Evolutionary conservation across 1,140 invertebrate species (phyloP), one percentile per base, ranked within the genome.

Genomic region (Sinella curviseta): DNA sequence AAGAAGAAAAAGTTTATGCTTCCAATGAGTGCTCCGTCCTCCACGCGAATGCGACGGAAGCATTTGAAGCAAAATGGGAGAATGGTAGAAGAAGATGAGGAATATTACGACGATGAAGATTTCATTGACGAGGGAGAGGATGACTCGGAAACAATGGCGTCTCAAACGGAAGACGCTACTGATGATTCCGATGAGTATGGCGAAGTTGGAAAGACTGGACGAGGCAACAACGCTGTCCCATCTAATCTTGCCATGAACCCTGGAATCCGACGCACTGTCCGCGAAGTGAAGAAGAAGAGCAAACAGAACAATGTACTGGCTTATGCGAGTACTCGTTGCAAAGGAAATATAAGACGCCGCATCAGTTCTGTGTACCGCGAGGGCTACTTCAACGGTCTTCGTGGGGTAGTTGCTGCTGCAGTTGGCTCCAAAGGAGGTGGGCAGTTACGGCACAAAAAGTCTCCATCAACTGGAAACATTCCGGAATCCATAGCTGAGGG

Each of bases 111-210:
- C 0, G 36, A 54, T 12, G 14, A 24, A 35, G 30, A 75, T 26
- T 33, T 26, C 54, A 35, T 57, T 1, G 74, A 54, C 2, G 74
- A 24, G 1, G 76, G 78, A 36, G 78, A 77, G 0, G 31, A 28
- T 14, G 55, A 79, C 36, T 60, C 54, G 28, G 36, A 54, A 57
- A 26, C 39, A 30, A 28, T 36, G 8, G 39, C 54, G 1, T 67
- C 74, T 16, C 65, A 81, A 28, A 57, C 55, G 0, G 8, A n/a
- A 24, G 76, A 77, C n/a, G 57, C 74, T 3, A 77, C 75, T 26
- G 82, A 80, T 26, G 82, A 82, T 57, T 80, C 79, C 14, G 82
- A 82, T 60, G 81, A 76, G 8, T 77, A 31, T 76, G 77, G 77
- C 35, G 26, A 48, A 30, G 20, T 20, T 14, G 57, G 20, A 16